Conservation (phyloP, 1,140 invertebrate species). For the Ephestia elutella region DNA sequence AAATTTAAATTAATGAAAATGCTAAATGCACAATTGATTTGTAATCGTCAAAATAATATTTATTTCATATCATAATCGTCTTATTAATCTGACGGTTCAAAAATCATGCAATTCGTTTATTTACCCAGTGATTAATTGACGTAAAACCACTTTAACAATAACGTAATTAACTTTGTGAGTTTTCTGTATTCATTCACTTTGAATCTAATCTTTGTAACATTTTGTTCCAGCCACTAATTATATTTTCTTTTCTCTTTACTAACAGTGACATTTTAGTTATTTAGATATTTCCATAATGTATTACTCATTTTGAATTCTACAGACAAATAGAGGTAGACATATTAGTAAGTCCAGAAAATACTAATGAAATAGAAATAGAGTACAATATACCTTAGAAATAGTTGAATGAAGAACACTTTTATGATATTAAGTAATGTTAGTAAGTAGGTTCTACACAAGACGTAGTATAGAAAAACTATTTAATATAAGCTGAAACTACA, state of each 20-base stretch:
- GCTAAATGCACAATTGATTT: too few relatives aligned
- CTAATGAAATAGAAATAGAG: not conserved
- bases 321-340: not conserved
- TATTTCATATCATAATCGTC: too few relatives aligned
- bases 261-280: not conserved
- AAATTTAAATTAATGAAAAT: too few relatives aligned
- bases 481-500: too few relatives aligned
- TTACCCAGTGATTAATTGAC: not conserved
- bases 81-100: not conserved
- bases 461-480: constrained; percentile 2
- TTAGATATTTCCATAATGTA: not conserved
- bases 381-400: not conserved
- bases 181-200: not conserved
- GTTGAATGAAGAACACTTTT: not conserved
- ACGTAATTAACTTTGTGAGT: not conserved
- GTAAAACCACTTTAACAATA: not conserved
- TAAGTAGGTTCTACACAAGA: not conserved
- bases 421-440: constrained; percentile 3
- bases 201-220: not conserved
- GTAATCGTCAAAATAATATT: too few relatives aligned
- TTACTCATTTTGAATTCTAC: not conserved
- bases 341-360: not conserved
- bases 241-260: not conserved
- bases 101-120: not conserved
- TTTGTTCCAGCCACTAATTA: not conserved